Percentiles rank a stretch among this genome's conserved stretches.
These are phyloP conservation scores for Gymnarchus niloticus DNA, from an alignment of 2,113 vertebrate genomes.

Conservation along the genomic window DNA sequence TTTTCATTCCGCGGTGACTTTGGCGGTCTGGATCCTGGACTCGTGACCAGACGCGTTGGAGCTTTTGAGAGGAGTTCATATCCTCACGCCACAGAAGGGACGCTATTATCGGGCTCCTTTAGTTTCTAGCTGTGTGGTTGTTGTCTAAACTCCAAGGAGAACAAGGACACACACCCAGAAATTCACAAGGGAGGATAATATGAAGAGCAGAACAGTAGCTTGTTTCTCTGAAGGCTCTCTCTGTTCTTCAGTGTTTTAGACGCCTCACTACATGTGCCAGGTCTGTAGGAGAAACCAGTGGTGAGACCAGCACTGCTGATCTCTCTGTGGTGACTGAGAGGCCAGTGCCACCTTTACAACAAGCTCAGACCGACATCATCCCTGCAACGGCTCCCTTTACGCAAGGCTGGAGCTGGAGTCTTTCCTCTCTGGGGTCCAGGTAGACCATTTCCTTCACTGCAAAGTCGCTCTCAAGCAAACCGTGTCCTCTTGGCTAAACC, in stretches of 20 bases:
- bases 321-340: too few relatives aligned
- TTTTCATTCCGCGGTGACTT: neutral
- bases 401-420: too few relatives aligned
- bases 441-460: neutral
- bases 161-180: neutral
- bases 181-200: neutral
- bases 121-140: neutral
- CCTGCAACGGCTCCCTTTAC: neutral
- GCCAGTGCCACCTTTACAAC: too few relatives aligned
- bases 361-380: too few relatives aligned
- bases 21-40: neutral
- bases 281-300: neutral
- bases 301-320: neutral
- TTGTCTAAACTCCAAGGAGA: neutral
- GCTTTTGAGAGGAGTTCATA: neutral
- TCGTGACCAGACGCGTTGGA: too few relatives aligned
- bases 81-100: neutral
- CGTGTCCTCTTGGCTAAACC: too few relatives aligned
- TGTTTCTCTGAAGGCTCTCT: neutral
- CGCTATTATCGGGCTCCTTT: neutral
- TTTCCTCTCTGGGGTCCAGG: neutral
- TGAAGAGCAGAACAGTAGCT: neutral
- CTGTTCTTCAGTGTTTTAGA: neutral
- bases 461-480: too few relatives aligned
- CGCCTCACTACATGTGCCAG: too few relatives aligned